Conservation (phyloP, 2,113 vertebrate species). For the Marcusenius ussheri region DNA sequence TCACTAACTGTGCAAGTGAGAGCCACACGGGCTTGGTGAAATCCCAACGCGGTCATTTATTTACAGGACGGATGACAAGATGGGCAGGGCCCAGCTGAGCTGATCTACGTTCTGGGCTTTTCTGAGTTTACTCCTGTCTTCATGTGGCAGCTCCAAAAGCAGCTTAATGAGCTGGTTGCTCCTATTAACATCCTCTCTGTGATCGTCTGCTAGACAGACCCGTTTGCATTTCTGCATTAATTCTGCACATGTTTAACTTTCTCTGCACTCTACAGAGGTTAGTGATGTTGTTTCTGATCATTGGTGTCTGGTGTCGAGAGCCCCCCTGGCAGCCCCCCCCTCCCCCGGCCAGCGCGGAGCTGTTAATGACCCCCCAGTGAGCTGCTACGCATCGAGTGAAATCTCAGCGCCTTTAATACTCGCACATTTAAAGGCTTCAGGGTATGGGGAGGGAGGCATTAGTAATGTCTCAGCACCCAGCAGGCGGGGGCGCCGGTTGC, state of each 20-base stretch:
- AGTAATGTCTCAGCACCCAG: not conserved
- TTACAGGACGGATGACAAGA: not conserved
- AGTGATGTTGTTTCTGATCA: not conserved
- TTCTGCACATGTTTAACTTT: not conserved
- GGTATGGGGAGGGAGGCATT: not conserved
- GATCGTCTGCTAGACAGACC: not conserved
- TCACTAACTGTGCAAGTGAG: not conserved
- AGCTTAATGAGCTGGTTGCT: not conserved
- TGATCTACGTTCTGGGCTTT: not conserved
- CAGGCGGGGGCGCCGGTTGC: not conserved
- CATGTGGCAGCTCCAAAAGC: not conserved
- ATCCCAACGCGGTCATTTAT: not conserved
- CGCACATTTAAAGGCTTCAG: constrained; percentile 9
- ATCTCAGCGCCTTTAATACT: constrained; percentile 12
- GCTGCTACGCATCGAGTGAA: constrained; percentile 3
- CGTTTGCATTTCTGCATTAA: constrained; percentile 16
- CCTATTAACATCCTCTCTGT: constrained; percentile 15
- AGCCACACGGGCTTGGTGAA: not conserved
- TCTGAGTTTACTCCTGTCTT: not conserved
- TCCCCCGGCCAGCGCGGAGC: not conserved
- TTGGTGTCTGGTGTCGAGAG: not conserved
- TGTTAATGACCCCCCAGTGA: constrained; percentile 11
- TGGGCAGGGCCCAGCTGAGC: not conserved
- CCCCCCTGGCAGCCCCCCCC: not conserved
- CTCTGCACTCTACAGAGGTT: not conserved